Evolutionary conservation across 2,888 invertebrate species (phyloP).

Genomic region (Ochropleura plecta): DNA sequence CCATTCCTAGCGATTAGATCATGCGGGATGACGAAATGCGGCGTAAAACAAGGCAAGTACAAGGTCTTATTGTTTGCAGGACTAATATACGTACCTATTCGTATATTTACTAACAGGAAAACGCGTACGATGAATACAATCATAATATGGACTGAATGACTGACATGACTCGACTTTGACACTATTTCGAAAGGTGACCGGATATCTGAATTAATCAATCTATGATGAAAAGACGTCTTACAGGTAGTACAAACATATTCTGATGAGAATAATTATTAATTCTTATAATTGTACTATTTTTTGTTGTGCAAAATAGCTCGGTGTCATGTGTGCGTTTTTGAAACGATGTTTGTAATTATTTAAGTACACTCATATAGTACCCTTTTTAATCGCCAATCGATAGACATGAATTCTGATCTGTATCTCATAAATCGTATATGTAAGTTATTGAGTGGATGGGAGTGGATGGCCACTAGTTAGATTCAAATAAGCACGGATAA

Average conservation of each 20-base stretch:
- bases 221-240: background rate
- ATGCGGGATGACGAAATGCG: slow-evolving; percentile 53
- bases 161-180: slow-evolving; percentile 50
- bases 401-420: background rate
- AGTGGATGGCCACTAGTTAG: background rate
- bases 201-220: slow-evolving; percentile 7
- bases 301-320: background rate
- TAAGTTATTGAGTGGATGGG: background rate
- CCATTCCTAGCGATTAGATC: slow-evolving; percentile 57
- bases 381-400: background rate
- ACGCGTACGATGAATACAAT: slow-evolving; percentile 44
- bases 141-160: slow-evolving; percentile 39
- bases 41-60: slow-evolving; percentile 49
- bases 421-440: background rate
- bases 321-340: background rate
- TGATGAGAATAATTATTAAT: background rate
- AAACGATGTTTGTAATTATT: background rate
- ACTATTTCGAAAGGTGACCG: slow-evolving; percentile 36
- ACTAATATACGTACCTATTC: slow-evolving; percentile 42
- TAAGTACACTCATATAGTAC: background rate
- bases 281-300: background rate
- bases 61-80: slow-evolving; percentile 60
- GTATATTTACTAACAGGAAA: slow-evolving; percentile 48
- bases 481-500: background rate
- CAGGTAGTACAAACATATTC: background rate